phyloP scores from a whole-genome alignment of 1,140 invertebrate genomes.

The Calosoma granatense region DNA sequence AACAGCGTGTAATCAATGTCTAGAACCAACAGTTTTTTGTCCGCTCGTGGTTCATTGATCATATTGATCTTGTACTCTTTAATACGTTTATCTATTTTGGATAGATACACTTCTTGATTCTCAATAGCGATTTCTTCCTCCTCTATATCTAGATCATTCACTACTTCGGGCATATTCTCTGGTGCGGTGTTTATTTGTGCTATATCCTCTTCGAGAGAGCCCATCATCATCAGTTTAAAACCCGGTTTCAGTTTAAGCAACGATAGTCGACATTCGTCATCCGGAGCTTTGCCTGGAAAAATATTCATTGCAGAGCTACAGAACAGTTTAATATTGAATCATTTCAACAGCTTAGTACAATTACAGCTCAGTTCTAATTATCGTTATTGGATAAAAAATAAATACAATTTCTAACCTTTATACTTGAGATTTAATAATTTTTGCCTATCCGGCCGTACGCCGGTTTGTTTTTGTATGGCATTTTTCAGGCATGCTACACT shows the following conservation, averaged over 20 bases:
- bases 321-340: neutral
- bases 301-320: slow-evolving; percentile 10
- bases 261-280: slow-evolving; percentile 60
- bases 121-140: slow-evolving; percentile 81
- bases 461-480: slow-evolving; percentile 67
- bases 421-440: slow-evolving; percentile 87
- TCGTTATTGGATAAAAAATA: neutral
- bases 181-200: slow-evolving; percentile 67
- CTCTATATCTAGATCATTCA: slow-evolving; percentile 79
- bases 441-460: slow-evolving; percentile 78
- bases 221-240: slow-evolving; percentile 95
- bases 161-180: slow-evolving; percentile 69
- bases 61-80: slow-evolving; percentile 76
- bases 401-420: slow-evolving; percentile 53
- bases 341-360: neutral
- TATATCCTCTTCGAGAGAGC: slow-evolving; percentile 86
- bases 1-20: slow-evolving; percentile 97
- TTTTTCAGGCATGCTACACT: slow-evolving; percentile 71
- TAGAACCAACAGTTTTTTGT: slow-evolving; percentile 85
- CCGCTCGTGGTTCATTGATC: slow-evolving; percentile 66
- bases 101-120: slow-evolving; percentile 54
- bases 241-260: slow-evolving; percentile 72
- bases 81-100: slow-evolving; percentile 76
- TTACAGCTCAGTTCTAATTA: neutral
- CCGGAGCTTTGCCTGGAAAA: slow-evolving; percentile 65